Conservation (phyloP, 2,888 invertebrate species). For the Crocallis elinguaria region DNA sequence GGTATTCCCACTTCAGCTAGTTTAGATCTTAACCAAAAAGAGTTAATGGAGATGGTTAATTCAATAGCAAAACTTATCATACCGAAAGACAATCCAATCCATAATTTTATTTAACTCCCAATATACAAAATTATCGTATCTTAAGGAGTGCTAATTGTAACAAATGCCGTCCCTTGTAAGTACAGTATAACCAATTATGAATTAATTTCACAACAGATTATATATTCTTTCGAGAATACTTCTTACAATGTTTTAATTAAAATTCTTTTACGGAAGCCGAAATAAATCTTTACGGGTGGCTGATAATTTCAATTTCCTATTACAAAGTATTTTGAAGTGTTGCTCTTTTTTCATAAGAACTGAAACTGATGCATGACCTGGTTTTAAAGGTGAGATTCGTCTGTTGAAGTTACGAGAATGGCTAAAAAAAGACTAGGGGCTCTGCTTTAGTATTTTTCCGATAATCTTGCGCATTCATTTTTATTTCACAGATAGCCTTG, state of each 20-base stretch:
- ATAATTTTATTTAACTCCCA: background rate
- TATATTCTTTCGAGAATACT: constrained; percentile 72
- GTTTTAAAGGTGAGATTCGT: background rate
- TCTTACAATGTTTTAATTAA: constrained; percentile 77
- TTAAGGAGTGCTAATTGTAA: background rate
- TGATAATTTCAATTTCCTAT: constrained; percentile 65
- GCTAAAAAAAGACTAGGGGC: too few species aligned
- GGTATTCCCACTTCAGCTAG: too few species aligned
- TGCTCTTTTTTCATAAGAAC: constrained; percentile 9
- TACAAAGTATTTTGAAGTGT: constrained; percentile 18
- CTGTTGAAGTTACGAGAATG: too few species aligned
- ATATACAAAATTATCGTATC: too few species aligned
- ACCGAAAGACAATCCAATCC: too few species aligned
- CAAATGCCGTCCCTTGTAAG: constrained; percentile 36
- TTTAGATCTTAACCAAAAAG: too few species aligned
- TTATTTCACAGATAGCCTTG: too few species aligned
- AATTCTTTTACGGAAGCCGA: constrained; percentile 68
- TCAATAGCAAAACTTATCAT: too few species aligned
- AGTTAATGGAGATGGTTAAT: too few species aligned
- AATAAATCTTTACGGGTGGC: constrained; percentile 61
- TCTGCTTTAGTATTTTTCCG: too few species aligned
- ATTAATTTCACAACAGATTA: constrained; percentile 78
- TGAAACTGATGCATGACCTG: background rate
- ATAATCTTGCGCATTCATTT: too few species aligned
- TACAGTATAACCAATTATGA: constrained; percentile 66